These are phyloP conservation scores for Callipepla californica DNA, from an alignment of 2,113 vertebrate genomes.

Conservation along the genomic window DNA sequence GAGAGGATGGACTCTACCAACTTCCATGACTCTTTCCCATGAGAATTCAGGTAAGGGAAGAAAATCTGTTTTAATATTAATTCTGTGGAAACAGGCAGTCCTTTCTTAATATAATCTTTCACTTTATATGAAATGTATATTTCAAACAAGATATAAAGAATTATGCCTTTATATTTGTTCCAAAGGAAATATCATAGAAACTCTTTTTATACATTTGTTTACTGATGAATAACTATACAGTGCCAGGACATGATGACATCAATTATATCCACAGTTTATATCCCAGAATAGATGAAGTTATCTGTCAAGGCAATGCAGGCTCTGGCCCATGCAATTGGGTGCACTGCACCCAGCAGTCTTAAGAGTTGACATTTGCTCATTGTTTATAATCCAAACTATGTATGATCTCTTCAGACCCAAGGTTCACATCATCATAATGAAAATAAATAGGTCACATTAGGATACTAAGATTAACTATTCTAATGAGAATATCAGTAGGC, in stretches of 20 bases:
- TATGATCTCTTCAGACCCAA: neutral
- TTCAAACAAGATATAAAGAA: neutral
- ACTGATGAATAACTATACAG: neutral
- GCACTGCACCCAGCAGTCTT: neutral
- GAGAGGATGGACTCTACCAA: neutral
- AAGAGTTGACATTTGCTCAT: neutral
- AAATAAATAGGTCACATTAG: neutral
- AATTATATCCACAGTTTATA: neutral
- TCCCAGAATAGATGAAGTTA: neutral
- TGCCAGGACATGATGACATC: rapidly evolving
- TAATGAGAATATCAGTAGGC: neutral
- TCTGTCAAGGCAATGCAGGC: rapidly evolving
- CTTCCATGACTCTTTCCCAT: neutral
- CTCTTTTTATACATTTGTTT: neutral
- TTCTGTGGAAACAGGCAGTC: neutral
- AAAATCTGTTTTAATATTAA: neutral
- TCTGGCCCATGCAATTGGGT: neutral
- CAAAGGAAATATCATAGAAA: neutral
- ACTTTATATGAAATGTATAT: neutral
- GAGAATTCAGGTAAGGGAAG: neutral
- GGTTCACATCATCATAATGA: neutral
- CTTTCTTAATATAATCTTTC: neutral
- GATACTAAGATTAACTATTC: neutral
- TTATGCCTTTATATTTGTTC: neutral
- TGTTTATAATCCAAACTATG: neutral